Base-by-base conservation (phyloP, 2,113 vertebrate species). In the Beaufortia kweichowensis region DNA sequence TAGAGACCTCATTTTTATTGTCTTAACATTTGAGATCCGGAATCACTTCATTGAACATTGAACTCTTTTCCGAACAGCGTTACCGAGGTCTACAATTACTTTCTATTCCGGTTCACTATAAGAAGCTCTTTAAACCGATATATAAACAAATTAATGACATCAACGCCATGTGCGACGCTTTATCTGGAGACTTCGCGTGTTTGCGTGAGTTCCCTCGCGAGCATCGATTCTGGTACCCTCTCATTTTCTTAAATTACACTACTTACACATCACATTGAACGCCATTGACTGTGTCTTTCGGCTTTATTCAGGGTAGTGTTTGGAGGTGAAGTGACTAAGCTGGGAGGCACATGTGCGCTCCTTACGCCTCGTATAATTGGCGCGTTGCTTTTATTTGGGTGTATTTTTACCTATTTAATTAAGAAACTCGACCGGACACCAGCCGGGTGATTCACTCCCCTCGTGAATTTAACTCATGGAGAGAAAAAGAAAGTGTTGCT, bases 381-480 rank as follows among this genome's bases (percentile, higher is more conserved):
- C 84, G 88, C 86, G 79, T 76, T 79, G 28, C 81, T 84, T 81
- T 92, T 91, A 90, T 92, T 91, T 91, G 90, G 84, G 88, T 85
- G 89, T 92, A 91, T 91, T 92, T 92, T 90, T 79, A 41, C 21
- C 61, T 28, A 90, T 90, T 91, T 91, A 92, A 92, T 79, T 39
- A 88, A 85, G 86, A 78, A 84, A 86, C 84, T 84, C 53, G 83
- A 84, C 86, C 84, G 89, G 88, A 89, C 85, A 86, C 84, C 83
- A 82, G 48, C 80, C 85, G 85, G 83, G 82, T 76, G 85, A 83
- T 48, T 75, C 87, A 82, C 84, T 86, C 85, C 10, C 57, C 15
- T 75, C 11, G 57, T 64, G 59, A 75, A 41, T 50, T 8, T 19
- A 66, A 56, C 50, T 63, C 57, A 21, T 10, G 23, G 65, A 71